Percentiles rank a stretch among this genome's conserved stretches.
These are phyloP conservation scores for Macaria notata DNA, from an alignment of 2,888 invertebrate genomes.

Conservation along the genomic window DNA sequence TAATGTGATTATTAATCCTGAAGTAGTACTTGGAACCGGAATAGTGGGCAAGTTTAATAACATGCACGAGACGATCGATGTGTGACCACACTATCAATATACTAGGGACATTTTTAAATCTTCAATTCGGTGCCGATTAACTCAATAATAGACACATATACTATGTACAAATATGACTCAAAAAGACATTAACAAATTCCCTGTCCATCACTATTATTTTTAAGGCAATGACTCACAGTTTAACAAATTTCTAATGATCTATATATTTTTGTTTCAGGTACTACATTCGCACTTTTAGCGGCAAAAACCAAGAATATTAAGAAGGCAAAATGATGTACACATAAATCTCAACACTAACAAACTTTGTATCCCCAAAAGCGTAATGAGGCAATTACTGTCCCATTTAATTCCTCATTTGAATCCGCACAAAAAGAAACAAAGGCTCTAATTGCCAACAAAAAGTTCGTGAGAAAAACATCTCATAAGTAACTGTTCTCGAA, in stretches of 20 bases:
- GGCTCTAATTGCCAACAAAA: not conserved
- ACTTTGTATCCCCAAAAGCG: too few relatives aligned
- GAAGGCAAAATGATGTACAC: too few relatives aligned
- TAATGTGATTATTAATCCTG: constrained; percentile 69
- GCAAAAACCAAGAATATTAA: too few relatives aligned
- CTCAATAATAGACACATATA: too few relatives aligned
- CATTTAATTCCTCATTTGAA: too few relatives aligned
- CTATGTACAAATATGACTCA: too few relatives aligned
- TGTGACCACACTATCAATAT: constrained; percentile 54
- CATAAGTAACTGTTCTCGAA: constrained; percentile 1
- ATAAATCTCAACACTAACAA: too few relatives aligned
- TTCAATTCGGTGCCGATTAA: not conserved
- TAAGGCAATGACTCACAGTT: too few relatives aligned
- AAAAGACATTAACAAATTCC: too few relatives aligned
- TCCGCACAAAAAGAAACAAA: not conserved
- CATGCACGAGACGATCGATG: constrained; percentile 41
- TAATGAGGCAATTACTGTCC: too few relatives aligned
- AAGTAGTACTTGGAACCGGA: constrained; percentile 54
- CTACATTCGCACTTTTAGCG: too few relatives aligned
- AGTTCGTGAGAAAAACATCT: constrained; percentile 4
- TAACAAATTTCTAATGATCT: not conserved
- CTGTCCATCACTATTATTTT: too few relatives aligned
- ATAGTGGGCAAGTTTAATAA: constrained; percentile 53
- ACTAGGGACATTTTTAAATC: not conserved
- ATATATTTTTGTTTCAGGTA: constrained; percentile 13